A percentile compares a stretch with the other conserved stretches of the same genome.
These are phyloP conservation scores for Eupithecia abbreviata DNA, from an alignment of 2,888 invertebrate species.

Conservation along the genomic window DNA sequence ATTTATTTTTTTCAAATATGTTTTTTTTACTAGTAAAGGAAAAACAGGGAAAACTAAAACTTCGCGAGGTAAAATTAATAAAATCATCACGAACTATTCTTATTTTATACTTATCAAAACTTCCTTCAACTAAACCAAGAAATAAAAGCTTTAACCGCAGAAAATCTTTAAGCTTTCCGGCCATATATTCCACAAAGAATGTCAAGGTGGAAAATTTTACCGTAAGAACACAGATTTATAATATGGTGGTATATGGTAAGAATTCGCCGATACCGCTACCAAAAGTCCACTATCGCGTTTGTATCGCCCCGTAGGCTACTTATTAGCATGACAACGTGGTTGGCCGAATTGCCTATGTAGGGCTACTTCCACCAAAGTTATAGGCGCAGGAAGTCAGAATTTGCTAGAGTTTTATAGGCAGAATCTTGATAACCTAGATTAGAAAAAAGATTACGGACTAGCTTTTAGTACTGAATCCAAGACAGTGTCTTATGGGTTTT, in stretches of 20 bases:
- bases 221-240: slow-evolving; percentile 27
- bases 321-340: slow-evolving; percentile 30
- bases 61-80: neutral
- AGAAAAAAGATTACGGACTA: neutral
- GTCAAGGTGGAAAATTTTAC: slow-evolving; percentile 12
- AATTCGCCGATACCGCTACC: slow-evolving; percentile 28
- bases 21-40: neutral
- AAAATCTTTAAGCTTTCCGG: slow-evolving; percentile 3
- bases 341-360: slow-evolving; percentile 21
- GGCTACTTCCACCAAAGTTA: slow-evolving; percentile 1
- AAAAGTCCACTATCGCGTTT: slow-evolving; percentile 32
- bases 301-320: slow-evolving; percentile 32
- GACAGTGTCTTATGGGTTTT: neutral
- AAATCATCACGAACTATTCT: neutral
- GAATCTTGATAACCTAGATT: neutral
- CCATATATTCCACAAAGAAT: slow-evolving; percentile 22
- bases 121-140: neutral
- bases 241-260: slow-evolving; percentile 24
- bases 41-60: neutral
- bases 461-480: neutral
- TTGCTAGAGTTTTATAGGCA: neutral
- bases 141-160: neutral
- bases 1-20: neutral
- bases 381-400: neutral
- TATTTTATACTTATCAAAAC: neutral